Evolutionary conservation across 1,140 invertebrate species (phyloP).

Genomic region (Adoxophyes honmai): DNA sequence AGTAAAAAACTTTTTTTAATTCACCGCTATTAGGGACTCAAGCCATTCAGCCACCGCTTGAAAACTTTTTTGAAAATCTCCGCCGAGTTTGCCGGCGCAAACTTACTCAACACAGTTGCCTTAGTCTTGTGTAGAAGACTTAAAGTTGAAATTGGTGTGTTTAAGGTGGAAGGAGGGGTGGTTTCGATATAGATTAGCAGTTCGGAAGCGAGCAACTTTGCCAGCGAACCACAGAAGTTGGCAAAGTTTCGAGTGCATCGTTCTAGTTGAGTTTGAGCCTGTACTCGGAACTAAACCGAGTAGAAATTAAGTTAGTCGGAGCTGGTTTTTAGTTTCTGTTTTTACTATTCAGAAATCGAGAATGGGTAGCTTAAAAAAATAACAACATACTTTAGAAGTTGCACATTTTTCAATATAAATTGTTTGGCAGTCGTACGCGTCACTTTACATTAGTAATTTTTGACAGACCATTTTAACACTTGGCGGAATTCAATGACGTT

Average conservation of each 20-base stretch:
- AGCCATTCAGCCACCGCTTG: slow-evolving; percentile 19
- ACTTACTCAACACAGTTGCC: not conserved
- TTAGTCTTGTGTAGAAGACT: not conserved
- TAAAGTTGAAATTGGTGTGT: slow-evolving; percentile 31
- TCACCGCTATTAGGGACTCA: slow-evolving; percentile 16
- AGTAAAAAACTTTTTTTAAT: slow-evolving; percentile 16
- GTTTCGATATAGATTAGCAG: slow-evolving; percentile 38
- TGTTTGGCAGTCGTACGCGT: no score
- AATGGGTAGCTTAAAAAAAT: no score
- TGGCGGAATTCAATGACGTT: no score
- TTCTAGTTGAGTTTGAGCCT: slow-evolving; percentile 27
- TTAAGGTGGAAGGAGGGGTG: slow-evolving; percentile 23
- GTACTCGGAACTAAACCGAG: slow-evolving; percentile 39
- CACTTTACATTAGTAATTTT: no score
- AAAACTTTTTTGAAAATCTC: slow-evolving; percentile 19
- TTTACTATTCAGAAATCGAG: not conserved
- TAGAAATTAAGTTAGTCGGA: slow-evolving; percentile 33
- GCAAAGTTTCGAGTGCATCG: slow-evolving; percentile 41
- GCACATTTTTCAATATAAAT: no score
- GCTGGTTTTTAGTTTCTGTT: slow-evolving; percentile 17
- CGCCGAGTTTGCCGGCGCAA: not conserved
- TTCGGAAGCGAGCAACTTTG: slow-evolving; percentile 28
- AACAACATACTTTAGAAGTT: no score
- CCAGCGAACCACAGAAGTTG: slow-evolving; percentile 24
- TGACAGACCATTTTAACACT: no score